Evolutionary conservation across 1,140 invertebrate genomes (phyloP).

Genomic region (Diachasma alloeum): DNA sequence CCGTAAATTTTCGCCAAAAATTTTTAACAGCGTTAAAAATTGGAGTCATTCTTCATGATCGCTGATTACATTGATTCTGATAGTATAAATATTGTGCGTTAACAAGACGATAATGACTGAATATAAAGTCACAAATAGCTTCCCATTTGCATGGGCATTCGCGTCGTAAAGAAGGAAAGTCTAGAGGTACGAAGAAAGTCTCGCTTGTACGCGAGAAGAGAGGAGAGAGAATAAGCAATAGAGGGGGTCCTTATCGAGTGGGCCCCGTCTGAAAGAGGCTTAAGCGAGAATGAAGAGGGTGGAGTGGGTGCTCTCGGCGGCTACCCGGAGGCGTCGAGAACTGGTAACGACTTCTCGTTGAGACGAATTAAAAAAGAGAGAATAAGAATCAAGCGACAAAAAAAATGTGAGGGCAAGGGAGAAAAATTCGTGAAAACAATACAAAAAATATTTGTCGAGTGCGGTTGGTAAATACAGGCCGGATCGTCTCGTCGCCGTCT

Average conservation of each 20-base stretch:
- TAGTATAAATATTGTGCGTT: no score
- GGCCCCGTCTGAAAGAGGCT: constrained; percentile 29
- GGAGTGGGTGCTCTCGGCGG: constrained; percentile 9
- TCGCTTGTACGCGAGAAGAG: not conserved
- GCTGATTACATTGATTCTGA: no score
- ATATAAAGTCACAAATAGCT: no score
- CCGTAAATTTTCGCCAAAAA: no score
- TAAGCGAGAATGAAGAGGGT: constrained; percentile 30
- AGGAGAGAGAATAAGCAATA: constrained; percentile 7
- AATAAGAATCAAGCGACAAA: constrained; percentile 11
- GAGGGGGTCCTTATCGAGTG: constrained; percentile 27
- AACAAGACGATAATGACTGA: no score
- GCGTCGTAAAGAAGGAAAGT: not conserved
- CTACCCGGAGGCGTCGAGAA: constrained; percentile 37
- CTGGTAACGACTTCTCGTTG: constrained; percentile 33
- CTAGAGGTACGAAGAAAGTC: not conserved
- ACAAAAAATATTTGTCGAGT: not conserved
- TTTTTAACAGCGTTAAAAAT: no score
- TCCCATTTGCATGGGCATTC: not conserved
- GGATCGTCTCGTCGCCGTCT: not conserved
- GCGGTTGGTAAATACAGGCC: not conserved
- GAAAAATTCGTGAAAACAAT: constrained; percentile 24
- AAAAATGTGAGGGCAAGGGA: not conserved
- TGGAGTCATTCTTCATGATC: no score
- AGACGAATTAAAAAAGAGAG: constrained; percentile 22